These are phyloP conservation scores for Oeneis ivallda DNA, from an alignment of 2,888 invertebrate species.

Conservation along the genomic window DNA sequence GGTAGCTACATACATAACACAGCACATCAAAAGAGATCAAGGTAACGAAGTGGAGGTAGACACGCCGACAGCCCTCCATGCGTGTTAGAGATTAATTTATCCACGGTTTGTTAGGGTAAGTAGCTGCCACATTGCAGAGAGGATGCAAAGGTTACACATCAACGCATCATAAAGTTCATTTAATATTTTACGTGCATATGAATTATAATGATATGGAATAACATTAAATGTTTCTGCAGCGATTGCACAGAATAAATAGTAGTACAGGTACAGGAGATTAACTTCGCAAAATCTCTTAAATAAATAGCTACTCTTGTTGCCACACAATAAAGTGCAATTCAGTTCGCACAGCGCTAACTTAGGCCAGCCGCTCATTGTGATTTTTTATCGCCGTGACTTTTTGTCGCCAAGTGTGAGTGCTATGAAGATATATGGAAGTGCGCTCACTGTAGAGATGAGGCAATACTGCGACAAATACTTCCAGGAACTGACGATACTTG, in stretches of 20 bases:
- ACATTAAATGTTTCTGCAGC: conserved; percentile 2
- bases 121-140: conserved; percentile 33
- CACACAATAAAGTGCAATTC: no score
- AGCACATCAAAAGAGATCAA: conserved; percentile 23
- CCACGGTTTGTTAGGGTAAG: conserved; percentile 42
- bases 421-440: no score
- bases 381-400: no score
- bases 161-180: conserved; percentile 16
- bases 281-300: no score
- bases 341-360: no score
- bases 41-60: conserved; percentile 29
- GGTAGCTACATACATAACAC: background rate
- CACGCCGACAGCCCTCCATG: conserved; percentile 44
- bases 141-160: conserved; percentile 29
- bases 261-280: no score
- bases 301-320: no score
- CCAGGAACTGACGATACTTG: no score
- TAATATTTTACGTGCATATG: conserved; percentile 4
- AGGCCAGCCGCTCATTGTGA: no score
- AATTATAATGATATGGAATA: conserved; percentile 8
- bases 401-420: background rate
- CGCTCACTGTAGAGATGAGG: no score
- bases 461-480: no score
- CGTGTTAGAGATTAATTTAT: conserved; percentile 46
- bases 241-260: no score